Evolutionary conservation across 2,797 vertebrate species (phyloP), one percentile per base, ranked within the genome.

Genomic region (Channallabes apus): DNA sequence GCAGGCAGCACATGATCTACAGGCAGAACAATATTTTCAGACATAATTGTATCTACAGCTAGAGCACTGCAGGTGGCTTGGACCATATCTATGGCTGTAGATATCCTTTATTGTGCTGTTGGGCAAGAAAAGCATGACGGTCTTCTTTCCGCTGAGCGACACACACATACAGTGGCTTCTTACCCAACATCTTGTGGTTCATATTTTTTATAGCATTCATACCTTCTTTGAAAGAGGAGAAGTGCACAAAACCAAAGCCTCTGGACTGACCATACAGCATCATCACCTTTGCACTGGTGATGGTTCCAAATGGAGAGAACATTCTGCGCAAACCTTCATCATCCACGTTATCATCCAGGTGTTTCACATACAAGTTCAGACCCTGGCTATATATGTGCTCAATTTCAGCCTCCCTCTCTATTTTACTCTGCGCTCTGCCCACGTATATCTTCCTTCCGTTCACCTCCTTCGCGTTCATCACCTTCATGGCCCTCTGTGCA

Each of bases 401-500:
- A 41, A 32, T 14, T 67, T 15, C 27, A 29, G 64, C 17, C 32
- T 69, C 32, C 22, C 67, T 38, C 32, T 69, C 17, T 38, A 18
- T 17, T 62, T 62, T 62, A 67, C 14, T 67, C 64, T 32, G 27
- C 6, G 27, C 64, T 29, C 15, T 27, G 27, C 14, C 5, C 2
- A 67, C 27, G 27, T 32, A 29, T 15, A 35, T 18, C 15, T 38
- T 6, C 64, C 29, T 65, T 5, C 27, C 11, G 11, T 65, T 65
- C 27, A 65, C n/a, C 4, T 29, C 12, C 14, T 29, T 65, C 15
- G 14, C 64, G 17, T 65, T 65, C 64, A 29, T 65, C 64, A 22
- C 64, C 5, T 12, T 18, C 27, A 29, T 27, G 29, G 64, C 64
- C 64, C 97, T 97, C 89, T 98, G 97, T 67, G 97, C 97, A 27